These are phyloP conservation scores for Melangyna quadrimaculata DNA, from an alignment of 2,888 invertebrate genomes.

Conservation along the genomic window DNA sequence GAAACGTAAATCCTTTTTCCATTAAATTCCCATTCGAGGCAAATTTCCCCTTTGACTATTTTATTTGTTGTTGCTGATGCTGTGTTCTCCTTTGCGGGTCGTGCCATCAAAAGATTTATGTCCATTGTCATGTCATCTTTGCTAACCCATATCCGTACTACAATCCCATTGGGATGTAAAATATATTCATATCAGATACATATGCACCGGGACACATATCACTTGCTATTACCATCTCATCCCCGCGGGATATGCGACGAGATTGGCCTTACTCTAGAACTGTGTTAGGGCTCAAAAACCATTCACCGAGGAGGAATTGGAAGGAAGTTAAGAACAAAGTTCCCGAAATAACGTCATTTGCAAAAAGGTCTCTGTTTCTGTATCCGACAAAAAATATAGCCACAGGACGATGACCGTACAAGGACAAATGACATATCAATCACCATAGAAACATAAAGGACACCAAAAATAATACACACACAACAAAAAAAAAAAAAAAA, in stretches of 20 bases:
- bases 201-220: slow-evolving; percentile 23
- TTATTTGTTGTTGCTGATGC: not conserved
- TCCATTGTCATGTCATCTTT: slow-evolving; percentile 51
- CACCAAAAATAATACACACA: slow-evolving; percentile 9
- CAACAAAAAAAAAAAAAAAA: slow-evolving; percentile 19
- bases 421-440: slow-evolving; percentile 50
- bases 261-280: slow-evolving; percentile 17
- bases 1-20: slow-evolving; percentile 22
- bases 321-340: not conserved
- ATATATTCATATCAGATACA: not conserved
- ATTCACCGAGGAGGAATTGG: not conserved
- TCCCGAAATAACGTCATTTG: slow-evolving; percentile 7
- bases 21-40: slow-evolving; percentile 26
- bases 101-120: slow-evolving; percentile 36
- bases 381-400: slow-evolving; percentile 13
- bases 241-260: not conserved
- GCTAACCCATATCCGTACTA: slow-evolving; percentile 28
- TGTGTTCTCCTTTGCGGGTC: not conserved
- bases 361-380: not conserved
- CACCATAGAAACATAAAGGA: slow-evolving; percentile 36
- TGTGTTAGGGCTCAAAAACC: not conserved
- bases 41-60: not conserved
- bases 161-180: slow-evolving; percentile 22
- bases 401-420: not conserved
- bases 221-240: slow-evolving; percentile 40